phyloP scores from a whole-genome alignment of 2,888 invertebrate species.

The Acheta domesticus region DNA sequence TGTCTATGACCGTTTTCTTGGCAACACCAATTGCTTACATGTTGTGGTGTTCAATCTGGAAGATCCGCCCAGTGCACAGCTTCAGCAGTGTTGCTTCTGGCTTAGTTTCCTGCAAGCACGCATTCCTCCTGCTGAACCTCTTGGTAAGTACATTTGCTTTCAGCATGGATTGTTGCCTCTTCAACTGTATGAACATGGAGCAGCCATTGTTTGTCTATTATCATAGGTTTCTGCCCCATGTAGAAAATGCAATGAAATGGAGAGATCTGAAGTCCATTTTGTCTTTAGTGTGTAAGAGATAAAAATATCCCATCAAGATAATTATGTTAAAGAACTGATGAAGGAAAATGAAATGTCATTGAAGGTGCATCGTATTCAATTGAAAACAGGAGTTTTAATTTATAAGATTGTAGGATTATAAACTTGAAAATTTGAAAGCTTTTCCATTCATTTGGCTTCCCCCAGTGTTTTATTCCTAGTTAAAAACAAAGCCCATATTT shows the following conservation, averaged over 20 bases:
- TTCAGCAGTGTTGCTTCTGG: slow-evolving; percentile 70
- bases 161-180: background rate
- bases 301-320: background rate
- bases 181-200: background rate
- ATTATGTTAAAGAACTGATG: background rate
- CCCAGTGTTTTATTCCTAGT: too few species aligned
- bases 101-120: slow-evolving; percentile 68
- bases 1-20: slow-evolving; percentile 70
- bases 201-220: too few species aligned
- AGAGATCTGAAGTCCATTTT: background rate
- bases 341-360: too few species aligned
- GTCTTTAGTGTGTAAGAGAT: background rate
- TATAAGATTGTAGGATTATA: background rate
- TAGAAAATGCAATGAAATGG: too few species aligned
- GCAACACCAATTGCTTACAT: slow-evolving; percentile 56
- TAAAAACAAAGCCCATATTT: too few species aligned
- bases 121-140: slow-evolving; percentile 57
- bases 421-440: background rate
- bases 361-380: too few species aligned
- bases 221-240: too few species aligned
- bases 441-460: background rate
- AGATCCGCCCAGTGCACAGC: slow-evolving; percentile 63
- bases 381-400: too few species aligned
- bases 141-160: slow-evolving; percentile 49
- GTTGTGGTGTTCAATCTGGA: slow-evolving; percentile 64